A percentile compares a stretch with the other conserved stretches of the same genome.
phyloP scores from a whole-genome alignment of 2,113 vertebrate species.

The Mobula birostris region DNA sequence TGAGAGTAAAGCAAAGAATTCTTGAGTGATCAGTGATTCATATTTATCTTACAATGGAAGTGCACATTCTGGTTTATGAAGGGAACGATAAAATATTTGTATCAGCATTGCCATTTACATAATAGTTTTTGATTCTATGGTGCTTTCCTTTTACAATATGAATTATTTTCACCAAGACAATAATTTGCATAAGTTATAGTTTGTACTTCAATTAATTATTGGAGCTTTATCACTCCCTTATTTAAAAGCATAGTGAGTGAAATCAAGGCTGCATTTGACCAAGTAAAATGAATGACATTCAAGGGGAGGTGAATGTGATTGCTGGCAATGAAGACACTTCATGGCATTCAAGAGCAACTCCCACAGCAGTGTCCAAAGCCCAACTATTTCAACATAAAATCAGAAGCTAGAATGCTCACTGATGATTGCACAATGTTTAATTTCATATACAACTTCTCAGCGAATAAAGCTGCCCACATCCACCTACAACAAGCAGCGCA shows the following conservation, averaged over 20 bases:
- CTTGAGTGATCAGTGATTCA: background rate
- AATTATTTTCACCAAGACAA: background rate
- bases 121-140: background rate
- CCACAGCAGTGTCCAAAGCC: too few relatives aligned
- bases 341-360: too few relatives aligned
- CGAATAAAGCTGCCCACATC: too few relatives aligned
- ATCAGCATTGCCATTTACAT: background rate
- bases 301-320: too few relatives aligned
- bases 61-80: background rate
- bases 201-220: background rate
- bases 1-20: background rate
- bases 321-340: too few relatives aligned
- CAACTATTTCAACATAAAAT: too few relatives aligned
- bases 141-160: background rate
- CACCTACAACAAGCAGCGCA: too few relatives aligned
- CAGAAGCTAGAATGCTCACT: too few relatives aligned
- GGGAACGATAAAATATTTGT: background rate
- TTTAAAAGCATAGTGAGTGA: too few relatives aligned
- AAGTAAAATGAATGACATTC: background rate
- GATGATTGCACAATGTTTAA: too few relatives aligned
- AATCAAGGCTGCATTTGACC: background rate
- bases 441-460: too few relatives aligned
- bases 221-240: background rate
- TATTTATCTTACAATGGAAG: background rate
- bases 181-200: background rate